These are phyloP conservation scores for Sylvia atricapilla DNA, from an alignment of 2,113 vertebrate genomes.

Conservation along the genomic window DNA sequence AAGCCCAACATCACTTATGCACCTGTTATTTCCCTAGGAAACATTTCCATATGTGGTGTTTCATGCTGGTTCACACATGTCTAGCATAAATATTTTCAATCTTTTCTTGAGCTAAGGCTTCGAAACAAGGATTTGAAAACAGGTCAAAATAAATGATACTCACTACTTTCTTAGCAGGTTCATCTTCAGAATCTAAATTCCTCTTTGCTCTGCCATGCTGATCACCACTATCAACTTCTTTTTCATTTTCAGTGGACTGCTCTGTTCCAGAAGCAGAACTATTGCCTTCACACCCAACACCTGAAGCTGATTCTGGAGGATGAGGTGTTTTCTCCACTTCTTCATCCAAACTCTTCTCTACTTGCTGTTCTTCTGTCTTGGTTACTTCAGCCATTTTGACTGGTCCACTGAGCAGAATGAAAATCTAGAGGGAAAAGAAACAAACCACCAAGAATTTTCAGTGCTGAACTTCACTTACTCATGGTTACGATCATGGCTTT, in stretches of 20 bases:
- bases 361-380: constrained; percentile 38
- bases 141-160: background rate
- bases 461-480: background rate
- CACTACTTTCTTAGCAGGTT: constrained; percentile 57
- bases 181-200: constrained; percentile 35
- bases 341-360: constrained; percentile 46
- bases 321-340: background rate
- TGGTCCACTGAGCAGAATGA: background rate
- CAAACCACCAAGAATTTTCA: background rate
- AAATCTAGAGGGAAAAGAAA: constrained; percentile 9
- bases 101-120: background rate
- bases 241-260: background rate
- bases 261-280: constrained; percentile 4
- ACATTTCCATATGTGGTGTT: background rate
- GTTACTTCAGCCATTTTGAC: constrained; percentile 64
- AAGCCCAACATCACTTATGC: background rate
- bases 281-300: background rate
- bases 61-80: background rate
- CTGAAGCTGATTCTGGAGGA: constrained; percentile 23
- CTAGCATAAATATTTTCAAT: background rate
- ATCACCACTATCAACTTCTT: background rate
- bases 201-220: background rate
- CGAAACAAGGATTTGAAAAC: background rate
- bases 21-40: background rate
- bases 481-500: rapidly evolving